Evolutionary conservation across 2,888 invertebrate genomes (phyloP).

Genomic region (Sipha maydis): DNA sequence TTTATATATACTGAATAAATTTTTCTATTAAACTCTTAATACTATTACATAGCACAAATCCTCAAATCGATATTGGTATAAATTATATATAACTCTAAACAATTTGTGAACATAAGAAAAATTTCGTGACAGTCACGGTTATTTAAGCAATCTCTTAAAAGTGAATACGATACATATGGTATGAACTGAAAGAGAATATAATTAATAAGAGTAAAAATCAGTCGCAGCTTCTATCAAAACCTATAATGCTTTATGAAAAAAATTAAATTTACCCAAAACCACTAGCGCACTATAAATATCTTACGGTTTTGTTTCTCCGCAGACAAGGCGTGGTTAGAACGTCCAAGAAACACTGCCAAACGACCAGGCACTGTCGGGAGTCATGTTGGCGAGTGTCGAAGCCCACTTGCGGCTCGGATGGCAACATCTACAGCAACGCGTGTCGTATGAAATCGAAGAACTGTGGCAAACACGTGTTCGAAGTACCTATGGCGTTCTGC

Average conservation of each 20-base stretch:
- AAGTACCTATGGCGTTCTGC: slow-evolving; percentile 90
- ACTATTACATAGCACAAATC: neutral
- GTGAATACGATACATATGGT: too few species aligned
- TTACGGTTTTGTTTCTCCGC: slow-evolving; percentile 66
- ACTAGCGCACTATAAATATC: neutral
- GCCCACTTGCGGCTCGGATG: slow-evolving; percentile 90
- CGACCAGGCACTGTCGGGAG: slow-evolving; percentile 89
- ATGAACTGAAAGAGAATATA: neutral
- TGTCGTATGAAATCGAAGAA: slow-evolving; percentile 93
- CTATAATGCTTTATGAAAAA: too few species aligned
- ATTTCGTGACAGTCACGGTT: neutral
- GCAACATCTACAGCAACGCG: slow-evolving; percentile 87
- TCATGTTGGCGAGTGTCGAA: slow-evolving; percentile 90
- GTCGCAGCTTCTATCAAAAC: too few species aligned
- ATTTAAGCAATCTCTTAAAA: neutral
- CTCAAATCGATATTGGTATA: neutral
- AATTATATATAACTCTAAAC: neutral
- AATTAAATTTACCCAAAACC: neutral
- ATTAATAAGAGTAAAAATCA: neutral
- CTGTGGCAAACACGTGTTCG: slow-evolving; percentile 92
- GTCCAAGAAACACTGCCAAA: slow-evolving; percentile 90
- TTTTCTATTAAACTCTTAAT: too few species aligned
- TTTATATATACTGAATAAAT: too few species aligned
- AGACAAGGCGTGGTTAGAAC: slow-evolving; percentile 87
- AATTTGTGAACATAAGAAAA: neutral